Evolutionary conservation across 1,140 invertebrate genomes (phyloP).

Genomic region (Zaprionus tsacasi): DNA sequence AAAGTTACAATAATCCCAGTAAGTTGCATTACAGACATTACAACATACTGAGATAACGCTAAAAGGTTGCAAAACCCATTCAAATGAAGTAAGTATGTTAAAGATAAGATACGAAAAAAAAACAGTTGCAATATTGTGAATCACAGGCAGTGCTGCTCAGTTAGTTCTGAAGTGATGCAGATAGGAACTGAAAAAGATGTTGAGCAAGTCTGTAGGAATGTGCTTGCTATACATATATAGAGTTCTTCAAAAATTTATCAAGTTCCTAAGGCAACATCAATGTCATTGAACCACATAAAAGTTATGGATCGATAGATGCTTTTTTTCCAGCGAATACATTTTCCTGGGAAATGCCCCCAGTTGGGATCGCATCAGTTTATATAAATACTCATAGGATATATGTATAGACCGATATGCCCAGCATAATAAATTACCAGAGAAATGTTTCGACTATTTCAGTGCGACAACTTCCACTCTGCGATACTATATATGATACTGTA

Average conservation of each 20-base stretch:
- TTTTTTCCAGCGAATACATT: neutral
- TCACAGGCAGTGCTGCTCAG: neutral
- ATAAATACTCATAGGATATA: neutral
- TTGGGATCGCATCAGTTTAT: neutral
- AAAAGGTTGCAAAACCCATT: constrained; percentile 1
- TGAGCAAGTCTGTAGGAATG: constrained; percentile 1
- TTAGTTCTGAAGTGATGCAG: neutral
- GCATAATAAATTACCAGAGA: neutral
- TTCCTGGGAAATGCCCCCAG: constrained; percentile 4
- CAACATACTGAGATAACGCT: neutral
- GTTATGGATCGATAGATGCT: neutral
- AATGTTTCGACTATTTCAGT: neutral
- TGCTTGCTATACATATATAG: neutral
- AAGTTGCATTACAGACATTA: neutral
- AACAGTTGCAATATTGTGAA: neutral
- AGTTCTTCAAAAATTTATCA: neutral
- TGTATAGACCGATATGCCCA: neutral
- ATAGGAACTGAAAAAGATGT: neutral
- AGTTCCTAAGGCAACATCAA: neutral
- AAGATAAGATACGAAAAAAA: neutral
- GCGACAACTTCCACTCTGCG: constrained; percentile 12
- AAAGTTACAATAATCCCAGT: neutral
- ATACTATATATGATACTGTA: neutral
- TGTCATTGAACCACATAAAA: neutral
- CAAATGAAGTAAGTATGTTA: constrained; percentile 1